phyloP scores from a whole-genome alignment of 2,113 vertebrate species.

The Cyprinus carpio region DNA sequence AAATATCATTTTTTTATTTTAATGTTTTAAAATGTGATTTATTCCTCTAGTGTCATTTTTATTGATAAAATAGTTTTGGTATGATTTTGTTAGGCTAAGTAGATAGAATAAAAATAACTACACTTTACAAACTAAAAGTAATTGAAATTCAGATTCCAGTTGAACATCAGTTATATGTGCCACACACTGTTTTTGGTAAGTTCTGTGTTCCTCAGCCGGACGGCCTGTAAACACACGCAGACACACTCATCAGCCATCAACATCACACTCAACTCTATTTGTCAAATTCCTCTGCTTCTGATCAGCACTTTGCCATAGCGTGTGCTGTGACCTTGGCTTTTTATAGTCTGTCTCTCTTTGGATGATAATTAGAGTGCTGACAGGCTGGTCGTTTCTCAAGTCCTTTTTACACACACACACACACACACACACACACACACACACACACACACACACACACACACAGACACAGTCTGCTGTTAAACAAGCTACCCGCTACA shows the following conservation, averaged over 20 bases:
- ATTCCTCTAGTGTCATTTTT: too few species aligned
- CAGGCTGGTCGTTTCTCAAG: slow-evolving; percentile 19
- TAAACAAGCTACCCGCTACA: not conserved
- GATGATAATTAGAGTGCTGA: slow-evolving; percentile 38
- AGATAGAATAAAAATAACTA: too few species aligned
- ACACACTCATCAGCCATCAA: not conserved
- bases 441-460: slow-evolving; percentile 33
- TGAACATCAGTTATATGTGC: too few species aligned
- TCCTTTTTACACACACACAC: slow-evolving; percentile 23
- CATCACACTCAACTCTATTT: slow-evolving; percentile 6
- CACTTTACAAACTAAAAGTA: too few species aligned
- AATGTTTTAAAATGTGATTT: too few species aligned
- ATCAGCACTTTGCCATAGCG: slow-evolving; percentile 30
- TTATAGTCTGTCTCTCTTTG: slow-evolving; percentile 40
- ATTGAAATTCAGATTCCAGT: too few species aligned
- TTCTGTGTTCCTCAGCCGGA: not conserved
- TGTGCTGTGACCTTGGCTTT: slow-evolving; percentile 53
- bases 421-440: slow-evolving; percentile 24
- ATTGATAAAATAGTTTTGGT: too few species aligned
- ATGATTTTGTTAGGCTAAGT: too few species aligned
- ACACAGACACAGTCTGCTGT: slow-evolving; percentile 28
- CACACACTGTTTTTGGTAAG: too few species aligned
- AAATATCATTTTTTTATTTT: too few species aligned
- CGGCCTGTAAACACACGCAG: not conserved
- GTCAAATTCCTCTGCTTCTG: slow-evolving; percentile 46